Percentiles rank a stretch among this genome's conserved stretches.
Evolutionary conservation across 2,113 vertebrate genomes (phyloP).

Genomic region (Psilopogon haemacephalus): DNA sequence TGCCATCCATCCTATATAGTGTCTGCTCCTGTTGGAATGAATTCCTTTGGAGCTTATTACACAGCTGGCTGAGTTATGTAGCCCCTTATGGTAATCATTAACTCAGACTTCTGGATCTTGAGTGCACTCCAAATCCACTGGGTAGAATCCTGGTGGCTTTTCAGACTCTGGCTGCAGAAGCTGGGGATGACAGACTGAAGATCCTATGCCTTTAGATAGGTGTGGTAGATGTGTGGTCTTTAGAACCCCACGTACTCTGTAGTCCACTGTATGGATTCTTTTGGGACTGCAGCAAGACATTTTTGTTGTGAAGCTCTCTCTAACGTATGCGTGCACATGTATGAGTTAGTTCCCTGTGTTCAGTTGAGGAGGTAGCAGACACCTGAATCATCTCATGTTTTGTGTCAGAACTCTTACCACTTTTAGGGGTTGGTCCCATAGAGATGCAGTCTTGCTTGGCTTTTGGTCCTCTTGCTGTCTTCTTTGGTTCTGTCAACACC

Average conservation of each 20-base stretch:
- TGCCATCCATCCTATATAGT: background rate
- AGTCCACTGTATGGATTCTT: background rate
- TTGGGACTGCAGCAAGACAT: background rate
- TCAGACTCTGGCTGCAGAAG: background rate
- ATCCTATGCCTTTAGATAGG: background rate
- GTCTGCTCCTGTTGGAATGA: slow-evolving; percentile 8
- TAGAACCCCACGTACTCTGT: background rate
- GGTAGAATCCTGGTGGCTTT: background rate
- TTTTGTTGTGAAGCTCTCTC: background rate
- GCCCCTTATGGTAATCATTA: slow-evolving; percentile 29
- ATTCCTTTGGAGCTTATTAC: background rate
- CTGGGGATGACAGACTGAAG: background rate
- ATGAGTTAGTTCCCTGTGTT: background rate
- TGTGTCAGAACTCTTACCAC: background rate
- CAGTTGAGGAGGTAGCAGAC: background rate
- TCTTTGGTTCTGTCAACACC: background rate
- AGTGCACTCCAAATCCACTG: background rate
- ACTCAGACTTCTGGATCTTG: background rate
- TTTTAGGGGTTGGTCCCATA: background rate
- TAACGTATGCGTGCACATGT: background rate
- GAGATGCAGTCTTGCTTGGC: background rate
- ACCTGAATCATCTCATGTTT: background rate
- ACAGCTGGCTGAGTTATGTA: background rate
- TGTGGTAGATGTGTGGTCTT: background rate
- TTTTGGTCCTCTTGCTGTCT: background rate